phyloP scores from a whole-genome alignment of 2,888 invertebrate genomes.

The Smittia aterrima region DNA sequence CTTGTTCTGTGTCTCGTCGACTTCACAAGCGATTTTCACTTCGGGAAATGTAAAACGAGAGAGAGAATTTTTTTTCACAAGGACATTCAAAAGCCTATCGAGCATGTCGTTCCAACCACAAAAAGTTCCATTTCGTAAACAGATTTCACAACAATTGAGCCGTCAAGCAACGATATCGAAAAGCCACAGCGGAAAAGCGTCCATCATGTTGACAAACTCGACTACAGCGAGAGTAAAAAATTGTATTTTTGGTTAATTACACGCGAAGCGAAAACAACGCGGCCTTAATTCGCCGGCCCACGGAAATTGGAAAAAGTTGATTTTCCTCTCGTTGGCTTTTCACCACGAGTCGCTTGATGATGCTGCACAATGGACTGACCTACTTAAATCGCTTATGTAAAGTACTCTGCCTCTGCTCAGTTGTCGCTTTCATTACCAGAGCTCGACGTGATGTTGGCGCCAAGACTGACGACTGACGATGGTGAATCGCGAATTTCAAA shows the following conservation, averaged over 20 bases:
- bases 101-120: neutral
- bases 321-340: neutral
- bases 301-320: slow-evolving; percentile 10
- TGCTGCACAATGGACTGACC: slow-evolving; percentile 11
- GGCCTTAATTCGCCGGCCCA: neutral
- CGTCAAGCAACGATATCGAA: too few relatives aligned
- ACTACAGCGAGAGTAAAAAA: neutral
- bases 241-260: neutral
- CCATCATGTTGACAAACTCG: neutral
- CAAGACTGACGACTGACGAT: neutral
- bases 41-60: neutral
- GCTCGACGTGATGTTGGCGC: neutral
- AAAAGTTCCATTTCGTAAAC: neutral
- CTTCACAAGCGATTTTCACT: neutral
- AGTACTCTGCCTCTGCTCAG: neutral
- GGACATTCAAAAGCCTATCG: neutral
- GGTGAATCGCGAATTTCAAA: neutral
- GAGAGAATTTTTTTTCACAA: neutral
- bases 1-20: neutral
- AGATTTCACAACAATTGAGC: too few relatives aligned
- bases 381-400: neutral
- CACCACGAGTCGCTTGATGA: neutral
- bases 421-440: slow-evolving; percentile 1
- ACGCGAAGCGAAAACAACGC: neutral
- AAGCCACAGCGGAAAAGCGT: neutral